Base-by-base conservation (phyloP, 2,113 vertebrate genomes). In the Pterocles gutturalis region DNA sequence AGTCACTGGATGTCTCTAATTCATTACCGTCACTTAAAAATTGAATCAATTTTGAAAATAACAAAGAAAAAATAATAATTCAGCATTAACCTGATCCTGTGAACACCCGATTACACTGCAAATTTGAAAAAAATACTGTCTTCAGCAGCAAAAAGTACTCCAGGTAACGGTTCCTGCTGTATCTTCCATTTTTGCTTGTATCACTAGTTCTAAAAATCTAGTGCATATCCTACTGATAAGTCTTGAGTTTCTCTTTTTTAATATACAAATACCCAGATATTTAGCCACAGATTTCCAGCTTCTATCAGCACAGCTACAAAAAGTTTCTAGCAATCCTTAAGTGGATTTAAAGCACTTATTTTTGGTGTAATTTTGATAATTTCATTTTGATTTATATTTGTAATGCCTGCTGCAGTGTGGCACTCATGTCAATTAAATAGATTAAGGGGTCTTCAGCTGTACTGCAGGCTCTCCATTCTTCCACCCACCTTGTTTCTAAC, bases 381-480 rank as follows among this genome's bases (percentile, higher is more conserved):
- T 96, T 70, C 43, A 87, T 62, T 73, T 65, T 87, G 80, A 90
- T 91, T 84, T 94, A 51, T 41, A 67, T 53, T 58, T 76, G 48
- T 10, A 66, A 62, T 7, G 49, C 77, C n/a, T 61, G 48, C 65
- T 51, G 66, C 36, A 86, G n/a, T 17, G 18, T 25, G 57, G 71
- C 80, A 73, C 64, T 93, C 57, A 36, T 1, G 8, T 83, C 77
- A 83, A 91, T 87, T 58, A 75, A 69, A 36, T 9, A 77, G 70
- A 79, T 83, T 78, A 81, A 43, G 87, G 75, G 54, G 41, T 61
- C 65, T 81, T 82, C 71, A 78, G 69, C 72, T 61, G 65, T 81
- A 82, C 18, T 34, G 24, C 0, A 1, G 43, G 55, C 36, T 22
- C 15, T 90, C 31, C 11, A 43, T 75, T 93, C 66, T 65, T 89